Evolutionary conservation across 2,113 vertebrate genomes (phyloP).

Genomic region (Rhinichthys klamathensis): DNA sequence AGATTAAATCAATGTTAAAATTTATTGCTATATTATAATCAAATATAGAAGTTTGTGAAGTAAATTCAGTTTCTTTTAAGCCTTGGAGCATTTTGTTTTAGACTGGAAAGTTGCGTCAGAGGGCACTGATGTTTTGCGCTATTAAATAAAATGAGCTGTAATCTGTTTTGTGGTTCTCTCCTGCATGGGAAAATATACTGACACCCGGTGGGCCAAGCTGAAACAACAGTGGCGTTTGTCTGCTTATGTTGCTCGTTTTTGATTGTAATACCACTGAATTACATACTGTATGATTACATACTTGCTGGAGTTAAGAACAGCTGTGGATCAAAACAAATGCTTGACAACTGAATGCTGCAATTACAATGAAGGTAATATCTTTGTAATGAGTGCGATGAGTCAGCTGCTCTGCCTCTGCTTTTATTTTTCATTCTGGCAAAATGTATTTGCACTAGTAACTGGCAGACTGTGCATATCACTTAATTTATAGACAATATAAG

Average conservation of each 20-base stretch:
- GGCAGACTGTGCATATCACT: not conserved
- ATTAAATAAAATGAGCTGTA: constrained; percentile 26
- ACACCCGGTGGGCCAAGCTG: constrained; percentile 1
- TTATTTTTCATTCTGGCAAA: too few relatives aligned
- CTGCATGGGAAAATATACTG: not conserved
- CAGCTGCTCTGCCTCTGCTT: not conserved
- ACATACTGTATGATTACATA: not conserved
- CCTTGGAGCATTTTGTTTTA: not conserved
- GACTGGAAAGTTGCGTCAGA: not conserved
- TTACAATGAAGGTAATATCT: not conserved
- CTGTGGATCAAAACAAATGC: not conserved
- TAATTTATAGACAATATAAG: not conserved
- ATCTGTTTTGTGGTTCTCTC: not conserved
- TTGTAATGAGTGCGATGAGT: not conserved
- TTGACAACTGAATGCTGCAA: not conserved
- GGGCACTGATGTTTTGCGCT: not conserved
- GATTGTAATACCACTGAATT: not conserved
- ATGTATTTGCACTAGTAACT: not conserved
- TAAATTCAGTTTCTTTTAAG: not conserved
- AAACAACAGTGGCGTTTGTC: not conserved
- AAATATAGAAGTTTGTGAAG: not conserved
- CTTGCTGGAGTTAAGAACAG: not conserved
- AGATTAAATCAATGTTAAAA: not conserved
- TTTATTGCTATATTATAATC: not conserved
- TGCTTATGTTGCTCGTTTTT: not conserved